Conservation (phyloP, 2,113 vertebrate species). For the Chloropsis hardwickii region DNA sequence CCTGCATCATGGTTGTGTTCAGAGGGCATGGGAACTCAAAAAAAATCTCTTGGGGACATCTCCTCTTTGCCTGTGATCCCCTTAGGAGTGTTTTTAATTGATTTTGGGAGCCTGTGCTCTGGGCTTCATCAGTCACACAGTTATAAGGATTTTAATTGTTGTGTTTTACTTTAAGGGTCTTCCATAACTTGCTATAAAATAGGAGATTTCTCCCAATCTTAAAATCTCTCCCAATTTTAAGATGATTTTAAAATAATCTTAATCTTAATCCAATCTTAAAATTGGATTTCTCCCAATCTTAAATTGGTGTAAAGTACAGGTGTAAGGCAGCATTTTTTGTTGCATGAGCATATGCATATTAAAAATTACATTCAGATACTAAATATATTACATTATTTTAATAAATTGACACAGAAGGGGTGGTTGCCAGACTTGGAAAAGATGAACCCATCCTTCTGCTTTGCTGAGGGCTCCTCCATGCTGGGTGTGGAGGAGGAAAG, state of each 20-base stretch:
- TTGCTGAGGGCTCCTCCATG: background rate
- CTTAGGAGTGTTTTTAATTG: background rate
- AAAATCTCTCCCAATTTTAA: no score
- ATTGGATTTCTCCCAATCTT: no score
- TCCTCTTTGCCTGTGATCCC: background rate
- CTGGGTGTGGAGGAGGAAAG: background rate
- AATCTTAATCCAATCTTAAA: no score
- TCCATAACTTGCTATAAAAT: background rate
- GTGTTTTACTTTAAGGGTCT: background rate
- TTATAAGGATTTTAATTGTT: background rate
- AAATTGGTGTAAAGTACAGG: background rate
- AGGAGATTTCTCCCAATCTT: fast-evolving
- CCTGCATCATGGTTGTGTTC: background rate
- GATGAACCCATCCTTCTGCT: background rate
- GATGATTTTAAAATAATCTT: no score
- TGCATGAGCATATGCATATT: background rate
- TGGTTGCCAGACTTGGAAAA: background rate
- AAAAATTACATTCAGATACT: background rate
- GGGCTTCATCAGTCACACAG: fast-evolving
- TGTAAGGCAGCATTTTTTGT: background rate
- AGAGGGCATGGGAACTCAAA: background rate
- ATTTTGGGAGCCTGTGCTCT: background rate
- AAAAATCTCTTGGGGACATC: background rate
- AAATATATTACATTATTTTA: background rate
- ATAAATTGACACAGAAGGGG: background rate